Evolutionary conservation across 2,888 invertebrate genomes (phyloP), one percentile per base, ranked within the genome.

Genomic region (Serripes groenlandicus): DNA sequence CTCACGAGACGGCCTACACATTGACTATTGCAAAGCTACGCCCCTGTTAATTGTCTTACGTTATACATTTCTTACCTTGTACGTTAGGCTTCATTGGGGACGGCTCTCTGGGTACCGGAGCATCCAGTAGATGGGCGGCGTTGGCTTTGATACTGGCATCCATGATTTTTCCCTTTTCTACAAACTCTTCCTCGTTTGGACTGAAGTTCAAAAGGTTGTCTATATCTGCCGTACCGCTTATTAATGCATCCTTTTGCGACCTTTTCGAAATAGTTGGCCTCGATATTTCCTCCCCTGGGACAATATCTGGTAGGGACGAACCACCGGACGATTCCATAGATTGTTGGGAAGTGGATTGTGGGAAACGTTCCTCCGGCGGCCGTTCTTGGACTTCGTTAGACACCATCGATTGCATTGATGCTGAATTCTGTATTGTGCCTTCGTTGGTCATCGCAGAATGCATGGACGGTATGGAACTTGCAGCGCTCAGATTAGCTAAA

Each of bases 201-300:
- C 86, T 87, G 81, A 90, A 91, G 58, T 91, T 91, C 62, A 94
- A 86, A 15, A 93, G 87, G 66, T 88, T 93, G 81, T 94, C 87
- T 23, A 88, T 88, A 74, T 90, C 89, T 60, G 76, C 74, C n/a
- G 79, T 83, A 18, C 77, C 49, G 37, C 88, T 87, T 37, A 90
- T 88, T 3, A 58, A 60, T 35, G 35, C 72, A 32, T 64, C 42
- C 35, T 58, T 73, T 23, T 34, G 58, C 49, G 81, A 52, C 62
- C 70, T 73, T 52, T 83, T 83, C 80, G 81, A 81, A 85, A 78
- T 34, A 74, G 81, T 76, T 52, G 81, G 68, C 62, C 83, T 54
- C 70, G 81, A 54, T 54, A 74, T 83, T 64, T 81, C 72, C 54
- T 86, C 83, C 30, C 87, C 85, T 62, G 89, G 90, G 32, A 91